Conservation (phyloP, 2,113 vertebrate species). For the Sigmodon hispidus region DNA sequence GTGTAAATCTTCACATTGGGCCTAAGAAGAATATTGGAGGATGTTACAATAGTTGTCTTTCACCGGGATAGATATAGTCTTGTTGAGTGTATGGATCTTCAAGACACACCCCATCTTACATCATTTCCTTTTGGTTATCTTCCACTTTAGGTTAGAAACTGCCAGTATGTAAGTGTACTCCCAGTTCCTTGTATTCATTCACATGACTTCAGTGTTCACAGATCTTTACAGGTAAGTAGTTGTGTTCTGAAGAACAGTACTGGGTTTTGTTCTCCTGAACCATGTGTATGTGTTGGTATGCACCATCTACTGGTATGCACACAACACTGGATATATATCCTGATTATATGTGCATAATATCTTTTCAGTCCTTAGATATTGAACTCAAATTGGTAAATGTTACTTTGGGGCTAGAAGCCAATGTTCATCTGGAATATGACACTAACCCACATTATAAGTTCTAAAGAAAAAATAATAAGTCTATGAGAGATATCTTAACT, state of each 20-base stretch:
- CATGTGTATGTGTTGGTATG: neutral
- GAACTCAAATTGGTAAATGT: neutral
- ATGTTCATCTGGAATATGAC: neutral
- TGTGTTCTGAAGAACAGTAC: neutral
- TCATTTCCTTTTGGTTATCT: neutral
- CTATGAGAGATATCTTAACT: neutral
- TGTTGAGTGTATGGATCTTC: neutral
- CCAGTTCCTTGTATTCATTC: neutral
- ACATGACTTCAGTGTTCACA: neutral
- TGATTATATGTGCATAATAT: neutral
- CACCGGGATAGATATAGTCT: neutral
- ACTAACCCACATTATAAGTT: neutral
- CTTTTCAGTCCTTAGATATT: neutral
- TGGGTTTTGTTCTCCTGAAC: neutral
- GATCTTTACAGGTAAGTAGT: neutral
- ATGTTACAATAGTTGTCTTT: neutral
- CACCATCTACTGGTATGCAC: neutral
- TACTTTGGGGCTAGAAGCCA: neutral
- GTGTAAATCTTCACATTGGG: neutral
- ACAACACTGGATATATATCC: neutral
- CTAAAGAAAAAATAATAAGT: neutral
- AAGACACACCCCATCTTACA: neutral
- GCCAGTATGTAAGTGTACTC: neutral
- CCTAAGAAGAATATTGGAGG: neutral
- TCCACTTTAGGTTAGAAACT: neutral